A percentile compares a stretch with the other conserved stretches of the same genome.
phyloP scores from a whole-genome alignment of 2,797 vertebrate species.

The Myotis myotis region DNA sequence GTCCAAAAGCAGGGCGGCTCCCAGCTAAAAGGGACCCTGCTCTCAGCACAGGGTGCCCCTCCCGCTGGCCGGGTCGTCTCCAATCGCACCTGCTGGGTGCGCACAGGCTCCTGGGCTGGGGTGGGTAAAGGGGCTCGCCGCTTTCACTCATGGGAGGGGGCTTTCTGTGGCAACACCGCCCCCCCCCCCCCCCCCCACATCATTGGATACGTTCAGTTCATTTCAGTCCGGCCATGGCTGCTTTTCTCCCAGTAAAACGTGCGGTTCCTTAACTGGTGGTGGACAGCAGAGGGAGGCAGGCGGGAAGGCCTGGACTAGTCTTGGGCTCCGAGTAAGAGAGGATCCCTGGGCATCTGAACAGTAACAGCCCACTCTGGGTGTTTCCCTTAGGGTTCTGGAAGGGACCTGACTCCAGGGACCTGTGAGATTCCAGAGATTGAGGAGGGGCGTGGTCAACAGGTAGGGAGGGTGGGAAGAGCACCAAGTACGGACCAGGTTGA shows the following conservation, averaged over 20 bases:
- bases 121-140: fast-evolving
- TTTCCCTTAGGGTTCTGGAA: background rate
- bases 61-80: background rate
- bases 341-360: background rate
- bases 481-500: background rate
- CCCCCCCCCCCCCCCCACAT: fast-evolving
- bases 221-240: background rate
- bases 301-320: background rate
- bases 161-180: background rate
- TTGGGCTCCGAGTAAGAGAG: background rate
- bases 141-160: background rate
- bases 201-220: background rate
- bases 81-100: background rate
- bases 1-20: too few relatives aligned
- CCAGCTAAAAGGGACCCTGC: background rate
- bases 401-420: background rate
- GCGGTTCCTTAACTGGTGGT: background rate
- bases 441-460: background rate
- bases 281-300: conserved; percentile 8
- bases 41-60: background rate
- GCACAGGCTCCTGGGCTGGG: background rate
- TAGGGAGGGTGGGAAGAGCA: background rate
- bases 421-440: background rate
- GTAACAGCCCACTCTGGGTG: background rate
- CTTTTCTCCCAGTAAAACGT: background rate